These are phyloP conservation scores for Mola mola DNA, from an alignment of 2,113 vertebrate genomes.

Conservation along the genomic window DNA sequence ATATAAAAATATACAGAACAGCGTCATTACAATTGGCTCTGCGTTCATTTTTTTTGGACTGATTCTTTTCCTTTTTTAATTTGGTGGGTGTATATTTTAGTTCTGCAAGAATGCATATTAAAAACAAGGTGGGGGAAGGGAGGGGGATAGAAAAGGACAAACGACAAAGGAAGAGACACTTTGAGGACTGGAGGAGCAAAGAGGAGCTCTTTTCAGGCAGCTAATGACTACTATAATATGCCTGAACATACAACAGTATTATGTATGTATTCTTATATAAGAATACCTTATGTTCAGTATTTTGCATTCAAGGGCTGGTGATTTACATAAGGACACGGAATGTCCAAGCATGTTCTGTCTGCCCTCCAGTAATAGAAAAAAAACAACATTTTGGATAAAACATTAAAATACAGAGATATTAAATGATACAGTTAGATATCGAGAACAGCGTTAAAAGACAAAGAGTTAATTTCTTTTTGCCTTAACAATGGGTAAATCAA, in stretches of 20 bases:
- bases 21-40: neutral
- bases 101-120: neutral
- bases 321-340: conserved; percentile 14
- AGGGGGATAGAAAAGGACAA: neutral
- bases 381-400: neutral
- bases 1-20: neutral
- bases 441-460: neutral
- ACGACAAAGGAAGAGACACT: neutral
- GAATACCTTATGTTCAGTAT: conserved; percentile 4
- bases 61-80: neutral
- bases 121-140: neutral
- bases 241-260: conserved; percentile 5
- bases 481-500: neutral
- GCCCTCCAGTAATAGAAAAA: neutral
- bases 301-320: neutral
- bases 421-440: neutral
- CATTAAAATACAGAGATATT: neutral
- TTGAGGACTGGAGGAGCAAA: neutral
- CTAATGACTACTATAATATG: conserved; percentile 10
- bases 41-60: neutral
- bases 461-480: neutral
- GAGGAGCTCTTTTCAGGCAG: neutral
- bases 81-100: neutral
- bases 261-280: conserved; percentile 8
- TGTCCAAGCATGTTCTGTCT: neutral